Evolutionary conservation across 2,797 vertebrate genomes (phyloP), one percentile per base, ranked within the genome.

Genomic region (Podarcis siculus): DNA sequence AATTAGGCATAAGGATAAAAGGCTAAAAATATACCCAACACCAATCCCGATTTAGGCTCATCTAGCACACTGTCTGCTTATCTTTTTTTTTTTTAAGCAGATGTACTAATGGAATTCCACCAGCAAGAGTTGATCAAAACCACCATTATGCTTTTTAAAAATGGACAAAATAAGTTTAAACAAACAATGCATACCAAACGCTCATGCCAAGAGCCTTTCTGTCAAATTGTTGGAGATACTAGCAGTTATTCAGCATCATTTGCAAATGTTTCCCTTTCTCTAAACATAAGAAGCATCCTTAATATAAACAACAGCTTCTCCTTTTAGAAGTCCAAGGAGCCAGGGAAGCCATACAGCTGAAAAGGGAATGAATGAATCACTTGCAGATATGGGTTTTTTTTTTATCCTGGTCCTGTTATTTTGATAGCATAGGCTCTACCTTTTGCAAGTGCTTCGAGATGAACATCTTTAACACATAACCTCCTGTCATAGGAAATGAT

Each of bases 241-340:
- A 93, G 82, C 86, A 92, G 79, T 79, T 2, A 85, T 89, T 95
- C 85, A 80, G 93, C 88, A 91, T 88, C 32, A 88, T 92, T 94
- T 93, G 83, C 83, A 94, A 95, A 95, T 61, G 86, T 89, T 82
- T 91, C 45, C 76, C 90, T 76, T 89, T 94, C 92, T 94, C 91
- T 96, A 96, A 95, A 95, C 93, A 95, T 35, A 86, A 95, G 92
- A 94, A 93, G 92, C 91, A 94, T 92, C 93, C 79, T 81, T 89
- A 93, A 91, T 92, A 80, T 93, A 94, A 95, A 95, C 91, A 94
- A 61, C 0, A 2, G 89, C 87, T 82, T 89, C 87, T 93, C 1
- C 0, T 55, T 90, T 89, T 88, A 89, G 67, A 93, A 89, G 90
- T 90, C 91, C 0, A 82, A 94, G 92, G 91, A 95, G 95, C 92